A percentile compares a stretch with the other conserved stretches of the same genome.
phyloP scores from a whole-genome alignment of 2,888 invertebrate species.

The Cerastoderma edule region DNA sequence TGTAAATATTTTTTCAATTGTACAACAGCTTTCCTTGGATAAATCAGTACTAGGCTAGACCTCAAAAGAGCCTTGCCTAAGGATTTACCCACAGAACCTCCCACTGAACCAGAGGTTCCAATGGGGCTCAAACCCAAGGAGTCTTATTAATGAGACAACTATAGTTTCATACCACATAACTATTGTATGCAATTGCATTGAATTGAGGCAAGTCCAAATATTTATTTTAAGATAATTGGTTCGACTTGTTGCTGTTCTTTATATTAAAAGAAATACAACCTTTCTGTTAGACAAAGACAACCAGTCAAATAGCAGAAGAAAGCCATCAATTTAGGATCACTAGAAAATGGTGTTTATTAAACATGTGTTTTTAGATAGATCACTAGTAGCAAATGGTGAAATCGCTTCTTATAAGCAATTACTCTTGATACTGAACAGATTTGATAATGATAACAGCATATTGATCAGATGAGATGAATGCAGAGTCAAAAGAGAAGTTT shows the following conservation, averaged over 20 bases:
- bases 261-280: neutral
- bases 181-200: no score
- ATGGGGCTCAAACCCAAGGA: no score
- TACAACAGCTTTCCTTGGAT: no score
- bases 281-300: neutral
- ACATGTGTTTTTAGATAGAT: neutral
- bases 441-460: neutral
- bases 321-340: neutral
- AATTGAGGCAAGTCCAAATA: no score
- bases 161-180: no score
- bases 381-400: constrained; percentile 4
- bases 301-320: neutral
- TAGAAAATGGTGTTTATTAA: neutral
- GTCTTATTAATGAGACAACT: no score
- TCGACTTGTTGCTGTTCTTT: neutral
- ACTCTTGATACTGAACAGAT: neutral
- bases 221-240: no score
- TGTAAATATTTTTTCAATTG: no score
- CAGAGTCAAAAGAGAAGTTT: neutral
- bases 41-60: no score
- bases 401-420: constrained; percentile 7
- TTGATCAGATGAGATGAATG: neutral
- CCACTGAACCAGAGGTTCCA: no score
- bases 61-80: no score
- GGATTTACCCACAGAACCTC: no score